These are phyloP conservation scores for Glyphotaelius pellucidus DNA, from an alignment of 2,888 invertebrate species.

Conservation along the genomic window DNA sequence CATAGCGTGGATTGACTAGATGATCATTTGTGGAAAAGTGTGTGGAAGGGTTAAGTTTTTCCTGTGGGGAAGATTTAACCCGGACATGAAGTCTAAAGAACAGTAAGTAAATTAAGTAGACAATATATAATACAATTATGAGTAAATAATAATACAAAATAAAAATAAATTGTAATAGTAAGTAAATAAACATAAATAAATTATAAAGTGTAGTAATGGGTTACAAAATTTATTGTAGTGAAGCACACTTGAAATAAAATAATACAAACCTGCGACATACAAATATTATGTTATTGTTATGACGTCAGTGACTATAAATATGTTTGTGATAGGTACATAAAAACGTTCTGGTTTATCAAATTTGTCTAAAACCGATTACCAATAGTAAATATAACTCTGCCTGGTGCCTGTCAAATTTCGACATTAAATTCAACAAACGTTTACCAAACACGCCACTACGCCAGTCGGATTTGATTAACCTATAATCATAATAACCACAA, in stretches of 20 bases:
- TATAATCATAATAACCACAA: slow-evolving; percentile 28
- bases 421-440: neutral
- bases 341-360: neutral
- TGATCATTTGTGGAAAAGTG: too few relatives aligned
- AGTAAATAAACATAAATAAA: too few relatives aligned
- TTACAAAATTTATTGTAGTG: too few relatives aligned
- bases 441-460: neutral
- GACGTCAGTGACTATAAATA: neutral
- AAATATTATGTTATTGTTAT: neutral
- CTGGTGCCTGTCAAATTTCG: neutral
- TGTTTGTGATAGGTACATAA: neutral
- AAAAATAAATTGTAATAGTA: too few relatives aligned
- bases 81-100: too few relatives aligned
- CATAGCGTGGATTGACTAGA: too few relatives aligned
- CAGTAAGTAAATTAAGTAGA: too few relatives aligned
- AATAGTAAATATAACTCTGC: neutral
- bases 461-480: neutral
- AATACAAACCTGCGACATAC: neutral
- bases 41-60: too few relatives aligned
- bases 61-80: too few relatives aligned
- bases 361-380: neutral
- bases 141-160: too few relatives aligned
- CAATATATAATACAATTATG: too few relatives aligned
- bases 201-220: too few relatives aligned
- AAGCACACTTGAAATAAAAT: neutral